These are phyloP conservation scores for Neoaliturus tenellus DNA, from an alignment of 2,888 invertebrate species.

Conservation along the genomic window DNA sequence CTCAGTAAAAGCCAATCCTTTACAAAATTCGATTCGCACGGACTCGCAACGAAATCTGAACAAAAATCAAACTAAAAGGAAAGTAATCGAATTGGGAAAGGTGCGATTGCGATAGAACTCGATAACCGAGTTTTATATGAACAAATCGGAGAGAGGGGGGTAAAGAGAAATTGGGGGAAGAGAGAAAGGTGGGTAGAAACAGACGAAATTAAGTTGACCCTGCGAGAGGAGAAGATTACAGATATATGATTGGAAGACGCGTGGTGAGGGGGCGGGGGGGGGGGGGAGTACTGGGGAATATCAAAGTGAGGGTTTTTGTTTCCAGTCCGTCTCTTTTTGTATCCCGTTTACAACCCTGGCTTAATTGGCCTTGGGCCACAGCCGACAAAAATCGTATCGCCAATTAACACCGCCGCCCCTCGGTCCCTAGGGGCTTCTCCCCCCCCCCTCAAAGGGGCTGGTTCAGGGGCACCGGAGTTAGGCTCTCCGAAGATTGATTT, in stretches of 20 bases:
- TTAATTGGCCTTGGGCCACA: conserved; percentile 56
- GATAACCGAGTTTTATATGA: conserved; percentile 35
- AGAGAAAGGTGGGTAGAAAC: conserved; percentile 26
- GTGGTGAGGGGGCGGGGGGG: background rate
- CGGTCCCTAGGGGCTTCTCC: conserved; percentile 44
- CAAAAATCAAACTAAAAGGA: conserved; percentile 34
- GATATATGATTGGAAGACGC: conserved; percentile 47
- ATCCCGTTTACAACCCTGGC: conserved; percentile 28
- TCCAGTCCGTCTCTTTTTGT: conserved; percentile 39
- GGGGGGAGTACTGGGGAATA: conserved; percentile 12
- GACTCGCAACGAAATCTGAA: conserved; percentile 20
- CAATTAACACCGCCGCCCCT: conserved; percentile 60
- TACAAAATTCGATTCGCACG: background rate
- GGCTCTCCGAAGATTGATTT: conserved; percentile 35
- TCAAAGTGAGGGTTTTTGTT: conserved; percentile 46
- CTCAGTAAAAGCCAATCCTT: too few species aligned
- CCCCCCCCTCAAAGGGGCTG: background rate
- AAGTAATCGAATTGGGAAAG: conserved; percentile 31
- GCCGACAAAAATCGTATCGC: conserved; percentile 62
- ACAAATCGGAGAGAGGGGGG: conserved; percentile 40
- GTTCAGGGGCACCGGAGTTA: background rate
- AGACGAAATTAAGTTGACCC: conserved; percentile 49
- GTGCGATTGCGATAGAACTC: background rate
- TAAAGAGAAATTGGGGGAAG: background rate
- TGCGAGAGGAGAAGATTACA: conserved; percentile 32